These are phyloP conservation scores for Sicus ferrugineus DNA, from an alignment of 2,888 invertebrate genomes.

Conservation along the genomic window DNA sequence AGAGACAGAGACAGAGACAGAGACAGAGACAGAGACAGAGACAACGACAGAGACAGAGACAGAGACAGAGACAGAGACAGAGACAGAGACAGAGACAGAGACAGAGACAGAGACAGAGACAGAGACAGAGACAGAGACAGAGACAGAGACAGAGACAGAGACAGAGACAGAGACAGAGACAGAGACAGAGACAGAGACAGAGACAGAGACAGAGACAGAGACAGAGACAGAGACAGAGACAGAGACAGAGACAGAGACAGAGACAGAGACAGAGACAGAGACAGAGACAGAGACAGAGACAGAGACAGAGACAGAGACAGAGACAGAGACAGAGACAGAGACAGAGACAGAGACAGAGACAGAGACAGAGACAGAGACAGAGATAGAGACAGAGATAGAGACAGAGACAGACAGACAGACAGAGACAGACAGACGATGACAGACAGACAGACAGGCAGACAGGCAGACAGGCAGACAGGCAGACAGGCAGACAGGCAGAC, in stretches of 20 bases:
- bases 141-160: neutral
- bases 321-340: conserved; percentile 6
- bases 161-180: neutral
- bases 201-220: neutral
- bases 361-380: no score
- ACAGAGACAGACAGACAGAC: no score
- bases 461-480: neutral
- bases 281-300: conserved; percentile 1
- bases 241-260: conserved; percentile 1
- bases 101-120: neutral
- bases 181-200: conserved; percentile 4
- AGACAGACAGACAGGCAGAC: no score
- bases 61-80: conserved; percentile 11
- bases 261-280: neutral
- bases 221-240: neutral
- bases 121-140: neutral
- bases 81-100: conserved; percentile 5
- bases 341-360: conserved; percentile 2
- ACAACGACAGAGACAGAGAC: conserved; percentile 1
- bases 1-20: conserved; percentile 13
- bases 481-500: neutral
- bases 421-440: no score
- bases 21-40: conserved; percentile 7
- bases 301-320: neutral
- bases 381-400: no score